Conservation (phyloP, 2,113 vertebrate species). For the Argyrosomus japonicus region DNA sequence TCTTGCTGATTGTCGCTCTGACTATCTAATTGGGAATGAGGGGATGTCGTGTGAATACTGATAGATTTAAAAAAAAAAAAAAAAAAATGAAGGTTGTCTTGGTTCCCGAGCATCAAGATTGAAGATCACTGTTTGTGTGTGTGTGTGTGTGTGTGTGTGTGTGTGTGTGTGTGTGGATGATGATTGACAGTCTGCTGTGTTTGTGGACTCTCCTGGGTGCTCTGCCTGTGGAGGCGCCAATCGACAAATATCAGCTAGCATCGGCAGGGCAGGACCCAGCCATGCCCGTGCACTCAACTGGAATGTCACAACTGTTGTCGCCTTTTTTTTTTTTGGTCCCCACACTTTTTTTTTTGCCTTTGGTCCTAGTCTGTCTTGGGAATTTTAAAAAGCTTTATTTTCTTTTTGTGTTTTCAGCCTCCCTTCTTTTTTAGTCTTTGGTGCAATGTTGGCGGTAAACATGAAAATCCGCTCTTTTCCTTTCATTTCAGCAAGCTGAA, state of each 20-base stretch:
- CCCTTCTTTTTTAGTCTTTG: slow-evolving; percentile 45
- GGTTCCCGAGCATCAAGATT: background rate
- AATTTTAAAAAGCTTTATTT: slow-evolving; percentile 39
- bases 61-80: background rate
- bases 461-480: slow-evolving; percentile 68
- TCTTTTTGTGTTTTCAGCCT: slow-evolving; percentile 21
- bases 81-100: background rate
- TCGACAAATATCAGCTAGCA: slow-evolving; percentile 27
- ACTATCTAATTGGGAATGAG: background rate
- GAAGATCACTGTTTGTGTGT: background rate
- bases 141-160: too few species aligned
- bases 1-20: slow-evolving; percentile 5
- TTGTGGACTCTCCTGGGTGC: slow-evolving; percentile 30
- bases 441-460: slow-evolving; percentile 71
- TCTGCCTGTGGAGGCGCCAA: slow-evolving; percentile 29
- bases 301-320: slow-evolving; percentile 47
- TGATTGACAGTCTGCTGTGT: slow-evolving; percentile 45
- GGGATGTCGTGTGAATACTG: background rate
- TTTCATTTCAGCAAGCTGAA: slow-evolving; percentile 64
- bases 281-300: slow-evolving; percentile 11
- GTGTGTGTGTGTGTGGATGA: background rate
- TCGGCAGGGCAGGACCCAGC: slow-evolving; percentile 16
- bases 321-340: slow-evolving; percentile 33
- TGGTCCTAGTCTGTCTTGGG: slow-evolving; percentile 28
- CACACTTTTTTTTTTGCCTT: slow-evolving; percentile 34